A percentile compares a stretch with the other conserved stretches of the same genome.
Evolutionary conservation across 1,140 invertebrate species (phyloP).

Genomic region (Drosophila parvula): DNA sequence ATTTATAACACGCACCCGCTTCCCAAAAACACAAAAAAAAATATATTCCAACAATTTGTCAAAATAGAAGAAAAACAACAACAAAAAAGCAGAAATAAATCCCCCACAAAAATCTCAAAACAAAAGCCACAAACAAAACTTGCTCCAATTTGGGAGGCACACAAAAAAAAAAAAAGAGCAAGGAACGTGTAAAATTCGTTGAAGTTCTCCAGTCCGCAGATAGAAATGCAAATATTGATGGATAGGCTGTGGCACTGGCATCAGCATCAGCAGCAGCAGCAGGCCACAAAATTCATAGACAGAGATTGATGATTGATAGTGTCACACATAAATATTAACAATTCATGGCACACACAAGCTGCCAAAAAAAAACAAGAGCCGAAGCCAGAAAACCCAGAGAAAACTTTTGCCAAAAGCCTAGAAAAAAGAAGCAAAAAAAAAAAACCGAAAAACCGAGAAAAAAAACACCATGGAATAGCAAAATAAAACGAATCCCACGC

Average conservation of each 20-base stretch:
- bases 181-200: conserved; percentile 39
- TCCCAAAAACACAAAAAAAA: not conserved
- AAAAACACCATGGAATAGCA: conserved; percentile 17
- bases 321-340: conserved; percentile 76
- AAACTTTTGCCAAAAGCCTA: conserved; percentile 25
- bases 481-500: conserved; percentile 56
- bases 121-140: conserved; percentile 39
- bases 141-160: conserved; percentile 29
- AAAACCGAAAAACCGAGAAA: conserved; percentile 12
- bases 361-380: conserved; percentile 21
- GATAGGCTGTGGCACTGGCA: conserved; percentile 39
- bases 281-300: conserved; percentile 38
- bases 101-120: conserved; percentile 31
- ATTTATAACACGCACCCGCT: conserved; percentile 36
- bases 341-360: conserved; percentile 71
- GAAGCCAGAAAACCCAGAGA: conserved; percentile 24
- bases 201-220: conserved; percentile 32
- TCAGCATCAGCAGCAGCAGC: conserved; percentile 20
- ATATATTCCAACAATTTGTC: conserved; percentile 45
- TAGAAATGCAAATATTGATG: conserved; percentile 72
- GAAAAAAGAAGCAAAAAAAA: conserved; percentile 15
- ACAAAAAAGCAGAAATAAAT: conserved; percentile 25
- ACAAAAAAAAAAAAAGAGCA: conserved; percentile 14
- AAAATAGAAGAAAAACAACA: conserved; percentile 27
- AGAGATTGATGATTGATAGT: conserved; percentile 76